These are phyloP conservation scores for Pao palembangensis DNA, from an alignment of 2,113 vertebrate genomes.

Conservation along the genomic window DNA sequence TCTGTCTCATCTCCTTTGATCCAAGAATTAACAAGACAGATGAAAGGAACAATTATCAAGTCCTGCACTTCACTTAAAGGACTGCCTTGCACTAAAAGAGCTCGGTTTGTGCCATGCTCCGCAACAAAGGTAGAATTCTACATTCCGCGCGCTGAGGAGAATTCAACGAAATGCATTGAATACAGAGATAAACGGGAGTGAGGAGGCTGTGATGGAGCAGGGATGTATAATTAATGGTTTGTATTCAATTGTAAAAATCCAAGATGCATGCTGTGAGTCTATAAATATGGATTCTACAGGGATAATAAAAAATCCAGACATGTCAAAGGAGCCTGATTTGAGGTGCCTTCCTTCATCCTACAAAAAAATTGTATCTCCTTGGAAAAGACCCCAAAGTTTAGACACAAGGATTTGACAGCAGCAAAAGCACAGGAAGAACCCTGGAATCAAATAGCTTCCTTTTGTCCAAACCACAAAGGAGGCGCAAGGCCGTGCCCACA, in stretches of 20 bases:
- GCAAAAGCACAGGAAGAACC: conserved; percentile 26
- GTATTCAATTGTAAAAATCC: conserved; percentile 55
- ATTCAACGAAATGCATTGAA: conserved; percentile 30
- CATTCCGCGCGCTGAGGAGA: conserved; percentile 10
- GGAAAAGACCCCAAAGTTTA: conserved; percentile 52
- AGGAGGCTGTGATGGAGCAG: conserved; percentile 38
- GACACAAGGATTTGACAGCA: conserved; percentile 33
- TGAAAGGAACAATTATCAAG: conserved; percentile 54
- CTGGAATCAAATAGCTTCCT: conserved; percentile 45
- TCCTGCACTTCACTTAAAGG: conserved; percentile 42
- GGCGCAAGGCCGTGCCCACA: conserved; percentile 28
- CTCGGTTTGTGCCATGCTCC: conserved; percentile 26
- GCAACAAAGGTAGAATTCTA: conserved; percentile 26
- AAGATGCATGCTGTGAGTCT: conserved; percentile 39
- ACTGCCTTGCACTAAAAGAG: conserved; percentile 31
- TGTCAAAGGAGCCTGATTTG: conserved; percentile 31
- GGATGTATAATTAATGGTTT: conserved; percentile 57
- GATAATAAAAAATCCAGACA: background rate
- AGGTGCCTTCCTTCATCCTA: conserved; percentile 30
- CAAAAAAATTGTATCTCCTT: conserved; percentile 37
- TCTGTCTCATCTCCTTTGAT: conserved; percentile 56
- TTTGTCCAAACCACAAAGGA: conserved; percentile 38
- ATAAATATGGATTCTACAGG: conserved; percentile 35
- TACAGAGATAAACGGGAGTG: conserved; percentile 44
- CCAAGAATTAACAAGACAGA: conserved; percentile 43